A percentile compares a stretch with the other conserved stretches of the same genome.
These are phyloP conservation scores for Etheostoma nigrum DNA, from an alignment of 2,797 vertebrate species.

Conservation along the genomic window DNA sequence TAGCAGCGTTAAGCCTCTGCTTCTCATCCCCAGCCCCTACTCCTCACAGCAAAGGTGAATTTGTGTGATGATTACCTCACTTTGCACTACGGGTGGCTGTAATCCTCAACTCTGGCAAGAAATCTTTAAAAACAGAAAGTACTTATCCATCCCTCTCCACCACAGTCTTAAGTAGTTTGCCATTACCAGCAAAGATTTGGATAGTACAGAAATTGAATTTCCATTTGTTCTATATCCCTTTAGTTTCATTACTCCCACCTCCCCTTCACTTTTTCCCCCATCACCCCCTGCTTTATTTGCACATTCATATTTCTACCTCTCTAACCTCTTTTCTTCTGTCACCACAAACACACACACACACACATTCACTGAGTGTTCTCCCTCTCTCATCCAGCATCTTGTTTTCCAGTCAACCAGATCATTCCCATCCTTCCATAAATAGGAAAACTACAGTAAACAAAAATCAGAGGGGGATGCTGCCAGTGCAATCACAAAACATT, in stretches of 20 bases:
- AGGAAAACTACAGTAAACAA: constrained; percentile 53
- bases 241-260: constrained; percentile 20
- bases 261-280: neutral
- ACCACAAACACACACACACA: constrained; percentile 14
- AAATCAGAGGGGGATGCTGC: constrained; percentile 45
- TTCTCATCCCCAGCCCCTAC: constrained; percentile 20
- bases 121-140: constrained; percentile 32
- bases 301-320: constrained; percentile 29
- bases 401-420: constrained; percentile 31
- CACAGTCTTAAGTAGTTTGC: constrained; percentile 14
- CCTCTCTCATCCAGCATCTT: constrained; percentile 1
- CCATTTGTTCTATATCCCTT: constrained; percentile 17
- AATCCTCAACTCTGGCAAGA: constrained; percentile 55
- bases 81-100: constrained; percentile 42
- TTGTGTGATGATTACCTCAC: constrained; percentile 56
- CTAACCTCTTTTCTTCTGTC: constrained; percentile 43
- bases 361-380: neutral
- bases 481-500: constrained; percentile 62
- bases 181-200: constrained; percentile 35
- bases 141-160: constrained; percentile 36
- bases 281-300: constrained; percentile 43
- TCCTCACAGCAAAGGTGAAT: constrained; percentile 64
- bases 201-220: constrained; percentile 38
- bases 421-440: constrained; percentile 24
- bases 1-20: constrained; percentile 61